A percentile compares a stretch with the other conserved stretches of the same genome.
phyloP scores from a whole-genome alignment of 2,888 invertebrate genomes.

The Anthophora plumipes region DNA sequence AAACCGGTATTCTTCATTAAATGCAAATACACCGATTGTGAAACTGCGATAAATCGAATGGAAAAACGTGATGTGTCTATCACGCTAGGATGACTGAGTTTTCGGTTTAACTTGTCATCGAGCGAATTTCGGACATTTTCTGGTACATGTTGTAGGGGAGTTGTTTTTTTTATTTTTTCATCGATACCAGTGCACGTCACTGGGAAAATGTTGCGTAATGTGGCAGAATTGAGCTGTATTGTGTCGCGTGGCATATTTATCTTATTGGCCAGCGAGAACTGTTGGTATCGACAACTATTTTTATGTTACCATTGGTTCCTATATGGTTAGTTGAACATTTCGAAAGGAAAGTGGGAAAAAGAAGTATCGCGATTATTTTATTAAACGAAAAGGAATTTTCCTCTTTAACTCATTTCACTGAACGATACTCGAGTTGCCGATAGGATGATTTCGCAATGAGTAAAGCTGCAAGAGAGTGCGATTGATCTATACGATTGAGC shows the following conservation, averaged over 20 bases:
- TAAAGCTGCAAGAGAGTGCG: too few species aligned
- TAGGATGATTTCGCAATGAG: too few species aligned
- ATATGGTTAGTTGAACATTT: background rate
- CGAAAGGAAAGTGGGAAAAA: background rate
- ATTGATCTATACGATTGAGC: too few species aligned
- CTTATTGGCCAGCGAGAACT: background rate
- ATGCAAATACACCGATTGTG: conserved; percentile 26
- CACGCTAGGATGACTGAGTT: background rate
- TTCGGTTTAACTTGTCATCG: background rate
- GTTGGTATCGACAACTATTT: background rate
- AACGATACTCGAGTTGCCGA: too few species aligned
- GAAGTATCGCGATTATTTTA: too few species aligned
- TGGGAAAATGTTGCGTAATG: background rate
- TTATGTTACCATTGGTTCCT: too few species aligned
- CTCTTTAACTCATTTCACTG: too few species aligned
- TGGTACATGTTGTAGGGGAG: background rate
- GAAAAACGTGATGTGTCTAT: background rate
- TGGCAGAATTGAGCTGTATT: background rate
- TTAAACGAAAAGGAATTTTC: too few species aligned
- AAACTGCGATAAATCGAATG: background rate
- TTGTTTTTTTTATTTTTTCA: background rate
- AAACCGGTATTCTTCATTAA: conserved; percentile 22
- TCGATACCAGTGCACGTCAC: background rate
- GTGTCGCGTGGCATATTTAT: background rate
- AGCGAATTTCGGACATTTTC: background rate